Percentiles rank a stretch among this genome's conserved stretches.
These are phyloP conservation scores for Andricus grossulariae DNA, from an alignment of 1,140 invertebrate genomes.

Conservation along the genomic window DNA sequence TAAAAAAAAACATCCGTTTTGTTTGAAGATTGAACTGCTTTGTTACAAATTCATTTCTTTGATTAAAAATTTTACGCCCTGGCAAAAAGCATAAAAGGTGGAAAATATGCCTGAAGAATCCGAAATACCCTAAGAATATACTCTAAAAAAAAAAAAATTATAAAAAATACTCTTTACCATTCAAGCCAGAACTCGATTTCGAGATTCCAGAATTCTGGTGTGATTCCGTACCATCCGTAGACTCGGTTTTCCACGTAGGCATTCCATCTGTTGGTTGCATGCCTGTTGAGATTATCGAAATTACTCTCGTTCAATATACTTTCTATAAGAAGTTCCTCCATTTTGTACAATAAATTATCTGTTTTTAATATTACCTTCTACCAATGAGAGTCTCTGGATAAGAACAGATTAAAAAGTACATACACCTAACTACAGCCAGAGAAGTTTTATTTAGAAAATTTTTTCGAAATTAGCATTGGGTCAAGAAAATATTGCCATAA, in stretches of 20 bases:
- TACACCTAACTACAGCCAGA: too few relatives aligned
- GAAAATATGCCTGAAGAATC: too few relatives aligned
- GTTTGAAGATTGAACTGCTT: too few relatives aligned
- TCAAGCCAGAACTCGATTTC: slow-evolving; percentile 68
- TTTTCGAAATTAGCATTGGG: too few relatives aligned
- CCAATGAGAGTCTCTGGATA: too few relatives aligned
- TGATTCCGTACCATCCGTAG: slow-evolving; percentile 67
- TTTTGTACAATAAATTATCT: background rate
- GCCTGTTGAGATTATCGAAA: slow-evolving; percentile 50
- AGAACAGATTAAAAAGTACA: slow-evolving; percentile 8
- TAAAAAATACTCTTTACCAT: slow-evolving; percentile 65
- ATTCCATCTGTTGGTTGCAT: slow-evolving; percentile 66
- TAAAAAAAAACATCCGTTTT: too few relatives aligned
- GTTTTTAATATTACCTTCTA: background rate
- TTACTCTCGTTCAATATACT: background rate
- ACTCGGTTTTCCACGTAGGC: slow-evolving; percentile 70
- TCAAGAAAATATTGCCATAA: too few relatives aligned
- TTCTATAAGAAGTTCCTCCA: background rate
- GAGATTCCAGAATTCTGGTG: slow-evolving; percentile 69
- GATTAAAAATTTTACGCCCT: too few relatives aligned
- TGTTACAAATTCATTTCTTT: too few relatives aligned
- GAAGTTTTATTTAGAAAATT: background rate
- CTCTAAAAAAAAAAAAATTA: slow-evolving; percentile 44
- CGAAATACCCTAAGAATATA: too few relatives aligned
- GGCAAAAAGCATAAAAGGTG: too few relatives aligned